A percentile compares a stretch with the other conserved stretches of the same genome.
These are phyloP conservation scores for Hydrotaea diabolus DNA, from an alignment of 2,888 invertebrate species.

Conservation along the genomic window DNA sequence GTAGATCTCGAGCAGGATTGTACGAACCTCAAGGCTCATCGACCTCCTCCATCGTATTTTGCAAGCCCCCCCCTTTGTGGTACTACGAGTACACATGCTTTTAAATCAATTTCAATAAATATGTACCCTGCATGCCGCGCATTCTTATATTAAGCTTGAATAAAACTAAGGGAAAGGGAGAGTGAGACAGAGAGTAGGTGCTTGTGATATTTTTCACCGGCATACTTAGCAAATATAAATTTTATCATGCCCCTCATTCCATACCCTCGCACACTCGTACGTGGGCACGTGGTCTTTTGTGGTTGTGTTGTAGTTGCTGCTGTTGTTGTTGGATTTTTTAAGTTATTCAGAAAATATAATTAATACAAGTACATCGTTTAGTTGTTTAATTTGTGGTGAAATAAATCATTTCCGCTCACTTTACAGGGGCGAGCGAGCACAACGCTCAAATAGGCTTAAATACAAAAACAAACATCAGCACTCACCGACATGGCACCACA, in stretches of 20 bases:
- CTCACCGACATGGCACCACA: constrained; percentile 11
- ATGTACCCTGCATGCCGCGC: too few species aligned
- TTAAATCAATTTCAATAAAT: too few species aligned
- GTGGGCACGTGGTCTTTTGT: neutral
- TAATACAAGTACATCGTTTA: constrained; percentile 60
- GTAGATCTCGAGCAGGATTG: too few species aligned
- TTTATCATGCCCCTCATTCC: neutral
- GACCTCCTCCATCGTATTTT: too few species aligned
- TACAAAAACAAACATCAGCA: constrained; percentile 1
- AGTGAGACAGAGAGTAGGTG: too few species aligned
- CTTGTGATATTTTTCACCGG: neutral
- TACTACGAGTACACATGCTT: too few species aligned
- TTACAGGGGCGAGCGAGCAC: constrained; percentile 40
- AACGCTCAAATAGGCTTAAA: constrained; percentile 62
- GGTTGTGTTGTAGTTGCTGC: neutral
- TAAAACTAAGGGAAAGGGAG: too few species aligned
- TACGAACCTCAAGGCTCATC: too few species aligned
- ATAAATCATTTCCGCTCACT: constrained; percentile 64
- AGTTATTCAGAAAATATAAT: constrained; percentile 54
- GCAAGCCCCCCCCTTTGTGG: too few species aligned
- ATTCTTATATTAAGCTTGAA: too few species aligned
- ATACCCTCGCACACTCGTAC: neutral
- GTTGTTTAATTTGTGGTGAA: constrained; percentile 65
- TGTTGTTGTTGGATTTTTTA: constrained; percentile 31
- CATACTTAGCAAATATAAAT: constrained; percentile 18